A percentile compares a stretch with the other conserved stretches of the same genome.
phyloP scores from a whole-genome alignment of 2,888 invertebrate species.

The Mellilla xanthometata region DNA sequence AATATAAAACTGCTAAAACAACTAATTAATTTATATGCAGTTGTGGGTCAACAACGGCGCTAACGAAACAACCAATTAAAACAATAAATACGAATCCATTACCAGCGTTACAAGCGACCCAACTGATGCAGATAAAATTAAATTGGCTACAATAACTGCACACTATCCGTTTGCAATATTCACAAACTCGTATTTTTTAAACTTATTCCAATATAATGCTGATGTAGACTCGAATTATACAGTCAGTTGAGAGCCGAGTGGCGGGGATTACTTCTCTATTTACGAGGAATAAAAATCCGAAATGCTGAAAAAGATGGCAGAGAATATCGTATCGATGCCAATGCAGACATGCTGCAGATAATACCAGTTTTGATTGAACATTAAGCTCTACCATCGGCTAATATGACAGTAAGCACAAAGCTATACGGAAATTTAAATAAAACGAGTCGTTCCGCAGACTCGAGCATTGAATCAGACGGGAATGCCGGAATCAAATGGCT shows the following conservation, averaged over 20 bases:
- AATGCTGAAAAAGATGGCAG: not conserved
- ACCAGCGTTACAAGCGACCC: slow-evolving; percentile 19
- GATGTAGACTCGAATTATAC: slow-evolving; percentile 12
- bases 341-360: not conserved
- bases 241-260: slow-evolving; percentile 3
- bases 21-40: not conserved
- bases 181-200: slow-evolving; percentile 5
- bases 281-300: slow-evolving; percentile 3
- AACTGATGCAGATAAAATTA: slow-evolving; percentile 30
- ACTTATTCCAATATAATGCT: slow-evolving; percentile 8
- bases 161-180: slow-evolving; percentile 15
- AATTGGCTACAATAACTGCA: slow-evolving; percentile 31
- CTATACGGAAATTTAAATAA: slow-evolving; percentile 11
- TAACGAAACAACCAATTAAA: slow-evolving; percentile 39
- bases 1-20: too few relatives aligned
- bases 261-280: slow-evolving; percentile 2
- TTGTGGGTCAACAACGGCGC: slow-evolving; percentile 7
- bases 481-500: slow-evolving; percentile 18
- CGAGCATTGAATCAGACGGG: slow-evolving; percentile 10
- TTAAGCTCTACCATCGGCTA: not conserved
- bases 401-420: slow-evolving; percentile 4
- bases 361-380: not conserved
- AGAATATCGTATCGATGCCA: not conserved
- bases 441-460: slow-evolving; percentile 3
- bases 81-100: slow-evolving; percentile 37